Percentiles rank a stretch among this genome's conserved stretches.
These are phyloP conservation scores for Heliconius nattereri DNA, from an alignment of 1,140 invertebrate genomes.

Conservation along the genomic window DNA sequence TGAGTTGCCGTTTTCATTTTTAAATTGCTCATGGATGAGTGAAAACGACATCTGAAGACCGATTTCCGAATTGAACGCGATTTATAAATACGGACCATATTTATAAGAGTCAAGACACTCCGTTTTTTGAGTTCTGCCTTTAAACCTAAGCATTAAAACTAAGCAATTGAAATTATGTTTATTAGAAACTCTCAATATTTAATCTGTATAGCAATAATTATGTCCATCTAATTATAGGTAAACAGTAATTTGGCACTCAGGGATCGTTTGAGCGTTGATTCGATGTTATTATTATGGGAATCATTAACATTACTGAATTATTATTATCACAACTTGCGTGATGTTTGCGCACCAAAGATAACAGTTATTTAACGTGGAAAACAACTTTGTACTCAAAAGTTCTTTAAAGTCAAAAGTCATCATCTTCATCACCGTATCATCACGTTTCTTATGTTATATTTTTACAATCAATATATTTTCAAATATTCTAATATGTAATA, in stretches of 20 bases:
- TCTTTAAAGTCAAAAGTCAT: no score
- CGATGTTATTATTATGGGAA: constrained; percentile 23
- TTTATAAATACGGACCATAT: no score
- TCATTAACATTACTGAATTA: constrained; percentile 25
- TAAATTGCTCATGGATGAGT: no score
- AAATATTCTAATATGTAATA: background rate
- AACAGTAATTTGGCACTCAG: constrained; percentile 35
- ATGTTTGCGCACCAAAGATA: background rate
- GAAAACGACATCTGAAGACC: no score
- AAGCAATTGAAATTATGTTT: background rate
- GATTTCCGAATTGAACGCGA: no score
- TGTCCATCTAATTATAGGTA: constrained; percentile 29
- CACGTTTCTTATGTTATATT: background rate
- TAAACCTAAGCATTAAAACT: background rate
- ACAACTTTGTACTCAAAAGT: background rate
- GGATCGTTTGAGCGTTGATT: constrained; percentile 37
- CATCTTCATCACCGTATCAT: no score
- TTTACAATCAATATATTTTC: background rate
- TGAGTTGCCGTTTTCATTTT: no score
- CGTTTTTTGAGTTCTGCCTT: no score
- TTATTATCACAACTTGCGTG: background rate
- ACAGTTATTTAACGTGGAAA: background rate
- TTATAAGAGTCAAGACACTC: no score
- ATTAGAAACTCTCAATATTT: background rate
- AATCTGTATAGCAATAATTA: constrained; percentile 22